phyloP scores from a whole-genome alignment of 2,797 vertebrate genomes.

The Benthosema pterotum region DNA sequence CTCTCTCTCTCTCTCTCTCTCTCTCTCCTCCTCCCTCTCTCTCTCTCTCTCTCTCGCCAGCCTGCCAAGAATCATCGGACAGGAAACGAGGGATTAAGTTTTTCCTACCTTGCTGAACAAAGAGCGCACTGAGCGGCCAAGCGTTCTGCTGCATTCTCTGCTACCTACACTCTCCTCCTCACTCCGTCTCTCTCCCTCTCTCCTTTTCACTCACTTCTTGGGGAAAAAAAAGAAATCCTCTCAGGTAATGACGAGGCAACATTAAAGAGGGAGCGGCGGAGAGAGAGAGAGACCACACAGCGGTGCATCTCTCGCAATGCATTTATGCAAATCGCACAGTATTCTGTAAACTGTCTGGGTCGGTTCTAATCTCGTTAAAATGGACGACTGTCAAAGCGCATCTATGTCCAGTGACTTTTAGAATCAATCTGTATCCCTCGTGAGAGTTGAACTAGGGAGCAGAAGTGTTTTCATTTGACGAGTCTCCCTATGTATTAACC shows the following conservation, averaged over 20 bases:
- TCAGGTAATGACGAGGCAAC: constrained; percentile 65
- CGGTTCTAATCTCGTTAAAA: constrained; percentile 69
- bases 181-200: constrained; percentile 55
- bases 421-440: too few relatives aligned
- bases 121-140: constrained; percentile 88
- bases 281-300: constrained; percentile 53
- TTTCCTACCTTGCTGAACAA: constrained; percentile 97
- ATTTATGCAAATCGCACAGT: constrained; percentile 38
- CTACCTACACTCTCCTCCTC: constrained; percentile 48
- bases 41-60: constrained; percentile 43
- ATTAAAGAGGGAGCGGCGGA: constrained; percentile 26
- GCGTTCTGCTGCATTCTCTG: constrained; percentile 80
- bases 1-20: constrained; percentile 8
- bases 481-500: too few relatives aligned
- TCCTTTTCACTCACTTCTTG: neutral
- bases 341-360: constrained; percentile 38
- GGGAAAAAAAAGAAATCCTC: constrained; percentile 35
- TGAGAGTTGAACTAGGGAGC: too few relatives aligned
- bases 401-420: constrained; percentile 51
- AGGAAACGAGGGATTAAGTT: constrained; percentile 97
- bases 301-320: constrained; percentile 15
- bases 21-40: constrained; percentile 8
- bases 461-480: too few relatives aligned
- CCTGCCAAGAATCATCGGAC: constrained; percentile 93
- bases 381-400: constrained; percentile 58